Conservation (phyloP, 2,888 invertebrate species). For the Tethea ocularis region DNA sequence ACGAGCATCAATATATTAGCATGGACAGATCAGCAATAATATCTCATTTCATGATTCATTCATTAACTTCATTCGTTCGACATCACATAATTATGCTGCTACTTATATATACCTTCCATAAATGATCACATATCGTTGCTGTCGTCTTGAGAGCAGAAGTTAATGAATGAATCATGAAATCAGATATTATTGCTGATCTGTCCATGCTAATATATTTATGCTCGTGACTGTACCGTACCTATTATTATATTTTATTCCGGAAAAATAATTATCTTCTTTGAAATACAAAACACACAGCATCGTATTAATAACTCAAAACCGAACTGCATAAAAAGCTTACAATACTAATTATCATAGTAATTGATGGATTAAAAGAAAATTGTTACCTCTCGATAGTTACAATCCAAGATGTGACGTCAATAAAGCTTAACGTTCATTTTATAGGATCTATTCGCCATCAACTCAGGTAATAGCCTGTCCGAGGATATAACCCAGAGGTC, state of each 20-base stretch:
- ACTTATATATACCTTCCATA: too few relatives aligned
- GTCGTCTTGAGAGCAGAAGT: too few relatives aligned
- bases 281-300: neutral
- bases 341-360: neutral
- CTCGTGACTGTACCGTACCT: too few relatives aligned
- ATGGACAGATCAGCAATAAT: too few relatives aligned
- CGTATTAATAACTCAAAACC: neutral
- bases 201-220: too few relatives aligned
- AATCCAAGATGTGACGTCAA: slow-evolving; percentile 9
- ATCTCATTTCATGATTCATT: too few relatives aligned
- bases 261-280: neutral
- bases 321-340: neutral
- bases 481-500: slow-evolving; percentile 34
- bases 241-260: neutral
- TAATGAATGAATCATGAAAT: too few relatives aligned
- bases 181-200: too few relatives aligned
- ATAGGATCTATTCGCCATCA: slow-evolving; percentile 37
- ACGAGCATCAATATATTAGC: too few relatives aligned
- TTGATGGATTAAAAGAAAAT: slow-evolving; percentile 5
- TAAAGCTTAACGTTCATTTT: slow-evolving; percentile 11
- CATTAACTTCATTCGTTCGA: too few relatives aligned
- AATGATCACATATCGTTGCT: too few relatives aligned
- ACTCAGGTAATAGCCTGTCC: slow-evolving; percentile 47
- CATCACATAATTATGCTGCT: too few relatives aligned
- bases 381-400: neutral